A percentile compares a stretch with the other conserved stretches of the same genome.
phyloP scores from a whole-genome alignment of 2,113 vertebrate species.

The Perccottus glenii region DNA sequence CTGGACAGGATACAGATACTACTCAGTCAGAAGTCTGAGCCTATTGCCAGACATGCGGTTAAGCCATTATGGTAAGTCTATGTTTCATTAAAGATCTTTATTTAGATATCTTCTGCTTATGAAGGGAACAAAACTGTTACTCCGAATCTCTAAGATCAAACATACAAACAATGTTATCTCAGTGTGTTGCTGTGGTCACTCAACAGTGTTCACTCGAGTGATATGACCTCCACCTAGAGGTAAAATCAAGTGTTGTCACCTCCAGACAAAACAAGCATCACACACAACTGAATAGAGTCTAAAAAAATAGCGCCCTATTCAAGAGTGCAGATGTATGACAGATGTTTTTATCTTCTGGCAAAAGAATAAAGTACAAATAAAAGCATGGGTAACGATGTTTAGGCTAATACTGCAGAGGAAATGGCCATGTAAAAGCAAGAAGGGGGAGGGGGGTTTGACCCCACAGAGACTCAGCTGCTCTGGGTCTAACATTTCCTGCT shows the following conservation, averaged over 20 bases:
- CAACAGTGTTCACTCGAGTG: background rate
- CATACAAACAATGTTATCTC: background rate
- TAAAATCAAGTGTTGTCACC: background rate
- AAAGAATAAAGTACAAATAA: constrained; percentile 7
- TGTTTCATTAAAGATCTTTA: background rate
- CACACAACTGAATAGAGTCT: too few relatives aligned
- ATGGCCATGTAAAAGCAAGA: constrained; percentile 25
- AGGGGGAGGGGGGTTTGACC: constrained; percentile 15
- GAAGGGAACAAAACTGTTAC: background rate
- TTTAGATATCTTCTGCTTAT: background rate
- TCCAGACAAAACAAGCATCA: background rate
- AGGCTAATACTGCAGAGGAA: constrained; percentile 49
- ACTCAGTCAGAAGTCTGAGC: too few relatives aligned
- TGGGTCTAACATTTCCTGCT: constrained; percentile 51
- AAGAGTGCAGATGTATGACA: too few relatives aligned
- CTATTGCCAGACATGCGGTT: constrained; percentile 16
- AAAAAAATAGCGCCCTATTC: background rate
- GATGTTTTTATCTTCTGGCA: background rate
- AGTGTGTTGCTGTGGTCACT: background rate
- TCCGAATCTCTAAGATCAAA: background rate
- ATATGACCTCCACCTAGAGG: constrained; percentile 67
- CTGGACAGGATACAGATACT: too few relatives aligned
- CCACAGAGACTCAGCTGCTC: constrained; percentile 33
- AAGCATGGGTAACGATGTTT: constrained; percentile 31
- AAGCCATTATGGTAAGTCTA: constrained; percentile 16